phyloP scores from a whole-genome alignment of 2,113 vertebrate genomes.

The Cynoglossus semilaevis region DNA sequence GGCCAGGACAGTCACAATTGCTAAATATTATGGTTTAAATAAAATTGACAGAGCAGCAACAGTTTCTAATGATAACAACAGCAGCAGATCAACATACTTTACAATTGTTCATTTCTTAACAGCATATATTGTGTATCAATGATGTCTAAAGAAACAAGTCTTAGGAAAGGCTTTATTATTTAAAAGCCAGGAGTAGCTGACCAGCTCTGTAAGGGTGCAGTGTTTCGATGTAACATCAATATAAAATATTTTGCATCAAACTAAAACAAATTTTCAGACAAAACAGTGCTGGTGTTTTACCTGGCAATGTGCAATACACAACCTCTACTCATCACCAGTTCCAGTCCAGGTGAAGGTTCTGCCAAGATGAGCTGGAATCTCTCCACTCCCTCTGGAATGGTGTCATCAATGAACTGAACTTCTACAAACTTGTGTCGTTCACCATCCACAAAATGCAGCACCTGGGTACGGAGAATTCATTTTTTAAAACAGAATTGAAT shows the following conservation, averaged over 20 bases:
- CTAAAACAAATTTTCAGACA: not conserved
- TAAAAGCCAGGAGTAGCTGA: slow-evolving; percentile 28
- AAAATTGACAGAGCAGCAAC: too few species aligned
- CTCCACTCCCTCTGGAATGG: slow-evolving; percentile 89
- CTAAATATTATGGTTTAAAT: too few species aligned
- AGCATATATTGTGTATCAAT: too few species aligned
- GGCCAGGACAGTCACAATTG: slow-evolving; percentile 84
- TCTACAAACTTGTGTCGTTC: slow-evolving; percentile 85
- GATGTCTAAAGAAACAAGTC: too few species aligned
- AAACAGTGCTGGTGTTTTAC: slow-evolving; percentile 71
- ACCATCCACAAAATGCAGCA: slow-evolving; percentile 86
- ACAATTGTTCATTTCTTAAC: too few species aligned
- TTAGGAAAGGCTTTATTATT: too few species aligned
- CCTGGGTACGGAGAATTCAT: slow-evolving; percentile 64
- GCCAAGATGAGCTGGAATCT: slow-evolving; percentile 90
- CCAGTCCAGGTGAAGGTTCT: slow-evolving; percentile 86
- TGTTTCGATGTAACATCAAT: slow-evolving; percentile 16
- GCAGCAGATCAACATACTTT: too few species aligned
- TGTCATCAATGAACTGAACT: slow-evolving; percentile 86
- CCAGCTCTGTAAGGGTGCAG: slow-evolving; percentile 14
- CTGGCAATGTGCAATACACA: slow-evolving; percentile 87
- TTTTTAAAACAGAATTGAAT: too few species aligned
- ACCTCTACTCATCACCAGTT: slow-evolving; percentile 82
- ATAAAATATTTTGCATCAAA: slow-evolving; percentile 1
- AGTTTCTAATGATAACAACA: too few species aligned